Conservation (phyloP, 2,113 vertebrate genomes). For the Scartelaos histophorus region DNA sequence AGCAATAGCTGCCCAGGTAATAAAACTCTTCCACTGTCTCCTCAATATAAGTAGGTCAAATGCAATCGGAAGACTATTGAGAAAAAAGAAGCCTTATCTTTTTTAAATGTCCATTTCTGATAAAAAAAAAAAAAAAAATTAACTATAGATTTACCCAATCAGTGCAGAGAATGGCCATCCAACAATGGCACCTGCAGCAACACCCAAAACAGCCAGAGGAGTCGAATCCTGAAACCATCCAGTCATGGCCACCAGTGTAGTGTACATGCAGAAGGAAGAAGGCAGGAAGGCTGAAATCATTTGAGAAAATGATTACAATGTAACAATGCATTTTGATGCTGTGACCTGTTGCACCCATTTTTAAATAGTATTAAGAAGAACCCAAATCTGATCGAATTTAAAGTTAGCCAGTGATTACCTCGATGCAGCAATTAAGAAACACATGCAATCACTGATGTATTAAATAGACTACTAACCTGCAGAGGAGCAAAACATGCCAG, state of each 20-base stretch:
- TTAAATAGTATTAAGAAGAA: neutral
- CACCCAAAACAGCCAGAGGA: conserved; percentile 85
- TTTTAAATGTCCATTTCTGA: neutral
- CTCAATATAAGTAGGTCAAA: conserved; percentile 90
- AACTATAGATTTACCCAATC: conserved; percentile 80
- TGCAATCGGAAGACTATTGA: conserved; percentile 87
- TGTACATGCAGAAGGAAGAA: conserved; percentile 98
- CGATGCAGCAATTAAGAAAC: neutral
- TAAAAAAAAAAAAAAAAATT: neutral
- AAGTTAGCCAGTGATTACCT: neutral
- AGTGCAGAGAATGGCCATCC: conserved; percentile 95
- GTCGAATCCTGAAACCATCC: conserved; percentile 95
- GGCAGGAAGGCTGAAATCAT: conserved; percentile 87
- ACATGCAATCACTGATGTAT: neutral
- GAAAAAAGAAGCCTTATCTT: neutral
- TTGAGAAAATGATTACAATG: neutral
- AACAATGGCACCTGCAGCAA: conserved; percentile 88
- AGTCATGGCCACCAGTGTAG: conserved; percentile 90
- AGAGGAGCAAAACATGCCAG: conserved; percentile 96
- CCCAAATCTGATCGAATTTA: neutral
- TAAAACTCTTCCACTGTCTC: conserved; percentile 87
- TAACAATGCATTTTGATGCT: neutral
- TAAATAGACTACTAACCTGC: conserved; percentile 81
- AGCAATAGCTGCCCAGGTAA: conserved; percentile 84
- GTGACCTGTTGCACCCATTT: neutral